Evolutionary conservation across 2,113 vertebrate species (phyloP), one percentile per base, ranked within the genome.

Genomic region (Tragelaphus scriptus): DNA sequence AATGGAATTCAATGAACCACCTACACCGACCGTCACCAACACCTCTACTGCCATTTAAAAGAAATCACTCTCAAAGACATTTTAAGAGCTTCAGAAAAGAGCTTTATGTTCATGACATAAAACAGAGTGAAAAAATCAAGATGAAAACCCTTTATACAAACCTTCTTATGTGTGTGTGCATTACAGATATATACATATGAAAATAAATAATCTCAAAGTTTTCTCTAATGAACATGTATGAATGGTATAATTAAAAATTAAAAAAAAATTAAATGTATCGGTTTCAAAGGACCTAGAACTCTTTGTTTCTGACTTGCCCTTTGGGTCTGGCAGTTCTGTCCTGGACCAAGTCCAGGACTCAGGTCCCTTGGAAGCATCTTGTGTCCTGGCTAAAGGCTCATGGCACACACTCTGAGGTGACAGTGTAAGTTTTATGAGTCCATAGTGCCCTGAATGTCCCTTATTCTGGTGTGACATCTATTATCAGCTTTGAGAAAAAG

Each of bases 401-500:
- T 3, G 15, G 21, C 12, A 15, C 0, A 2, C 26, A 26, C 55
- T 61, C 9, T 10, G 6, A 17, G 2, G 14, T 9, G 47, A 23
- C 5, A 6, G 32, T 32, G 40, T 9, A 9, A 3, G 44, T 79
- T 19, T 59, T 88, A 58, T 0, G 9, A 56, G 44, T 2, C 47
- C 63, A 1, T 16, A 2, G 49, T 61, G 68, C 25, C 65, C 77
- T 59, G 58, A 90, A 68, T 1, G 58, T 32, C 10, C 26, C n/a
- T 25, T 93, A 49, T 36, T 97, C 63, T 13, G 12, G 2, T 75
- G 51, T 26, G 25, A 95, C 88, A 14, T 7, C 30, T 17, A 49
- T 88, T 93, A 91, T 63, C 30, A 80, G 85, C 23, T 88, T 26
- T 88, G 79, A 95, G 82, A 77, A 91, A 58, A 86, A 80, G 81